Base-by-base conservation (phyloP, 2,113 vertebrate species). In the Shinisaurus crocodilurus region DNA sequence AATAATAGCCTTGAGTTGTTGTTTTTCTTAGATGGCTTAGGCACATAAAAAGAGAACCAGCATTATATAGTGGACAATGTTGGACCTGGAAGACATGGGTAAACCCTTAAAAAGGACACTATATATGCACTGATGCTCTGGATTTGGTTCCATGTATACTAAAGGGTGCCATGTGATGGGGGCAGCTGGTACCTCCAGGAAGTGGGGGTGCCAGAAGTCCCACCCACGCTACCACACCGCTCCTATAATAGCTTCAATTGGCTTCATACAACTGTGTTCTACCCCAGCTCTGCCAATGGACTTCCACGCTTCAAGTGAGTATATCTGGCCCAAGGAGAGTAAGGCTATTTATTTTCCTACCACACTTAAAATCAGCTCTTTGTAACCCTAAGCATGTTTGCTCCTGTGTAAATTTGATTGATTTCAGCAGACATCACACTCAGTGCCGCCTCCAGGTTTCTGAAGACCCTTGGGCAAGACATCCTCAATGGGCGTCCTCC, bases 1-100 rank as follows among this genome's bases (percentile, higher is more conserved):
- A 94, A 92, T 91, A 93, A 90, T 2, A 50, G 8, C 82, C 91
- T 80, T 48, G 1, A 75, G 29, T 60, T 87, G 76, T 92, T 25
- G 45, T 20, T 45, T 6, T 45, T 45, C 48, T 32, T 85, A 67
- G 6, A 16, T 79, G 1, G 9, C 16, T 34, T 82, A 77, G 43
- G 16, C 88, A 29, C 57, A 76, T 70, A 72, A 87, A n/a, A 34
- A 82, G 40, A 82, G 16, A 32, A 15, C 10, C 25, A 16, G 6
- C 54, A 5, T 85, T 50, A 40, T 67, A 63, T 12, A n/a, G 10
- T 76, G 8, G 48, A 85, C 29, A 43, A 18, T 85, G 9, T 37
- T 80, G 65, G 6, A 80, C 57, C 12, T 83, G 40, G 37, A 60
- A 34, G 27, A 27, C 29, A 45, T 15, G 48, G 18, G 32, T 84